Evolutionary conservation across 2,113 vertebrate genomes (phyloP), one percentile per base, ranked within the genome.

Genomic region (Engystomops pustulosus): DNA sequence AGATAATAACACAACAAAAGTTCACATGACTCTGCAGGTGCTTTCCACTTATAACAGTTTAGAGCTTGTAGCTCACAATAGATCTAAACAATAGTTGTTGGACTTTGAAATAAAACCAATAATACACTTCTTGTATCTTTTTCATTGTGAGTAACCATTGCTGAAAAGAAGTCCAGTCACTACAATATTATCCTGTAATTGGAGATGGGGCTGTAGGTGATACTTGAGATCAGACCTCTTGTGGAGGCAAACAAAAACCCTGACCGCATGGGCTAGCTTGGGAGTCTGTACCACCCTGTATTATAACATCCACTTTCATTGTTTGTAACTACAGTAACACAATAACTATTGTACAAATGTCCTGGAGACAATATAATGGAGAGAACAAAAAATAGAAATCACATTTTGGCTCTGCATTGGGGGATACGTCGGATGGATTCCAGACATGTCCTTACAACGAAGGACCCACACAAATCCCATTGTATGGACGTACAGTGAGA

Each of bases 121-220:
- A 17, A 10, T 25, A 49, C 1, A 3, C 8, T 51, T 53, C 36
- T 76, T 55, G 47, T 76, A 12, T 36, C 30, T 55, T 32, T 15
- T 10, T n/a, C 18, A 36, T 34, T n/a, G 18, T n/a, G 9, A 6
- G 15, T 53, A n/a, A 53, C 25, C 30, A n/a, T 15, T 18, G 10
- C 17, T 27, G 23, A 44, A 12, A 6, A 27, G 47, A 53, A 76
- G 45, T 14, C 14, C 25, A 25, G 12, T 49, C 32, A 49, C 51
- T 51, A 14, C 71, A 23, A 45, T 51, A 53, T 62, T 25, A 23
- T 79, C 58, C 34, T 41, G 76, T 60, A 79, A 79, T 36, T 44
- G n/a, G 76, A 77, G n/a, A 79, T 36, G 15, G 9, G 41, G 3
- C 9, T 53, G 27, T 10, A 14, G 17, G 27, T n/a, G 6, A 60